A percentile compares a stretch with the other conserved stretches of the same genome.
phyloP scores from a whole-genome alignment of 2,888 invertebrate genomes.

The Idaea biselata region DNA sequence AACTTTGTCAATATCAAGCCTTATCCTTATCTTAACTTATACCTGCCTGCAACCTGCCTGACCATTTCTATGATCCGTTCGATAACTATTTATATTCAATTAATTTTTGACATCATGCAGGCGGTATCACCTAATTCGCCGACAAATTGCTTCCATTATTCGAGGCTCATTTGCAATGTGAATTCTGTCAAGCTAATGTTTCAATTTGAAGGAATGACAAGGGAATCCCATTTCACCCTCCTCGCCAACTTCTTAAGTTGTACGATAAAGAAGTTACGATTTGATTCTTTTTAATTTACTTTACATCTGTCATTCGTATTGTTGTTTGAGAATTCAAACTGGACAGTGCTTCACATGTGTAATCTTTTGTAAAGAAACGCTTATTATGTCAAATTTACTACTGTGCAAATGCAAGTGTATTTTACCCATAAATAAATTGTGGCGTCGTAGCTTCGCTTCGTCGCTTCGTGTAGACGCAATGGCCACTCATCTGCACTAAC shows the following conservation, averaged over 20 bases:
- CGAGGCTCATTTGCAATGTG: conserved; percentile 24
- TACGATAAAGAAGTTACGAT: conserved; percentile 16
- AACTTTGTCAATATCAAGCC: no score
- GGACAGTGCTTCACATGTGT: not conserved
- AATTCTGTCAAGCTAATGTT: conserved; percentile 28
- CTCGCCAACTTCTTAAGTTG: conserved; percentile 23
- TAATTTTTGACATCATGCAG: not conserved
- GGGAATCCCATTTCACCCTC: conserved; percentile 21
- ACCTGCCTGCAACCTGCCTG: no score
- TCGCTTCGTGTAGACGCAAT: no score
- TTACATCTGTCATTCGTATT: not conserved
- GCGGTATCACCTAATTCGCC: not conserved
- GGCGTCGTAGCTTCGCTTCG: no score
- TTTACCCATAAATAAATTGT: no score
- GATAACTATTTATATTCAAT: no score
- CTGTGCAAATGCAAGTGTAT: no score
- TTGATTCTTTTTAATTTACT: conserved; percentile 9
- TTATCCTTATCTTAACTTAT: no score
- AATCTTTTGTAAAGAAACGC: not conserved
- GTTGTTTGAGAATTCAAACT: not conserved
- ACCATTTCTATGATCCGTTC: no score
- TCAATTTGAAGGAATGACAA: conserved; percentile 25
- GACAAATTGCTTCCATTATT: conserved; percentile 18
- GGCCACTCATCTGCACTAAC: no score
- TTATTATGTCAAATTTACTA: no score